Base-by-base conservation (phyloP, 1,140 invertebrate species). In the Lysiphlebus fabarum region DNA sequence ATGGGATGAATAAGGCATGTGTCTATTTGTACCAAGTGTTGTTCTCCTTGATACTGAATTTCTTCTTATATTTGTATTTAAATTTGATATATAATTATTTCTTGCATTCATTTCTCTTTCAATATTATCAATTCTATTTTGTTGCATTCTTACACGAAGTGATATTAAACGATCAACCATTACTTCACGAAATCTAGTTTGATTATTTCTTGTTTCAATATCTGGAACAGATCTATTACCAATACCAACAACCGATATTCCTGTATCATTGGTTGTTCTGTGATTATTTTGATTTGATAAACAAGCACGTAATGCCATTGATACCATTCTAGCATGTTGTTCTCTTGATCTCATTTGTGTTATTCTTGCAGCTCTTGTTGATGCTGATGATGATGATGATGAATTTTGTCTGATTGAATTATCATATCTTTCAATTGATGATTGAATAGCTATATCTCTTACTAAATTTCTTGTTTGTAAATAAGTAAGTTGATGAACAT, bases 131-230 rank as follows among this genome's bases (percentile, higher is more conserved):
- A 65, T 67, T 60, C 64, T 57, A 10, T 58, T 60, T 14, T 70
- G 67, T 42, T 69, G 68, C 43, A 65, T 62, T 44, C 70, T 58
- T 14, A 65, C 62, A 6, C 69, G 53, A 33, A 70, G 66, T 1
- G 66, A 64, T 6, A 68, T 65, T 7, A 71, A 37, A 49, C 66
- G 65, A 56, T 73, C 66, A 4, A 70, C 11, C 11, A 71, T 63
- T 3, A 68, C 64, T 38, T 67, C 68, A 7, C 67, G 62, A 37
- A 67, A 54, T 49, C 67, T 63, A 33, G 62, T 65, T 7, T 67
- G 64, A 45, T 67, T 63, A 58, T 40, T 66, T 14, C 61, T 65
- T 33, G 38, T 53, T 34, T 62, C 58, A 5, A 67, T 45, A 34
- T 67, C 65, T 37, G 63, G 61, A 1, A 63, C 50, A 6, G 63